Conservation (phyloP, 1,140 invertebrate genomes). For the Hylaeus volcanicus region DNA sequence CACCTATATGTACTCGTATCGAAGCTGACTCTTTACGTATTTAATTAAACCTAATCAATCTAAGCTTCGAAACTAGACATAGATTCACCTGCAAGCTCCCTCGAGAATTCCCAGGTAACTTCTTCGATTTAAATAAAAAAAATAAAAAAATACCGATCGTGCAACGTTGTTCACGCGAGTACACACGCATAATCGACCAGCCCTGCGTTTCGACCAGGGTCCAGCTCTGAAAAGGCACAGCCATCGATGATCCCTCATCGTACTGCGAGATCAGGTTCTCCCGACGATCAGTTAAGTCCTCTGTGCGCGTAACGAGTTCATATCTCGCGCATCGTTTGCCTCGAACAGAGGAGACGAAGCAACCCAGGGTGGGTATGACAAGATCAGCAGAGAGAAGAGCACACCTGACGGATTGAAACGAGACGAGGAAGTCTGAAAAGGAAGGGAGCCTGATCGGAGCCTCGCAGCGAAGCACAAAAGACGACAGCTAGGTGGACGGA, state of each 20-base stretch:
- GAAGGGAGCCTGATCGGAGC: slow-evolving; percentile 21
- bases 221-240: not conserved
- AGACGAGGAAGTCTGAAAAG: slow-evolving; percentile 42
- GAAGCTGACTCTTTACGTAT: too few relatives aligned
- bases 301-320: slow-evolving; percentile 70
- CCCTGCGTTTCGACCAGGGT: too few relatives aligned
- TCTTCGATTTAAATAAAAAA: too few relatives aligned
- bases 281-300: slow-evolving; percentile 62
- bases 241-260: slow-evolving; percentile 33
- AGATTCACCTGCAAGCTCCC: too few relatives aligned
- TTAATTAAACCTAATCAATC: too few relatives aligned
- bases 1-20: too few relatives aligned
- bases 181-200: not conserved
- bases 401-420: slow-evolving; percentile 35
- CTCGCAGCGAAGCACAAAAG: not conserved
- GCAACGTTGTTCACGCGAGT: too few relatives aligned
- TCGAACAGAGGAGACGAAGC: slow-evolving; percentile 66
- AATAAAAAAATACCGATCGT: too few relatives aligned
- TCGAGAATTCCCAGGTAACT: too few relatives aligned
- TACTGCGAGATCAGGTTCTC: slow-evolving; percentile 56
- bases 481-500: too few relatives aligned
- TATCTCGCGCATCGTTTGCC: slow-evolving; percentile 76
- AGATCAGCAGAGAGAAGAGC: slow-evolving; percentile 8
- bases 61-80: too few relatives aligned
- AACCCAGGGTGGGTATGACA: slow-evolving; percentile 17